Evolutionary conservation across 2,797 vertebrate genomes (phyloP), one percentile per base, ranked within the genome.

Genomic region (Lemur catta): DNA sequence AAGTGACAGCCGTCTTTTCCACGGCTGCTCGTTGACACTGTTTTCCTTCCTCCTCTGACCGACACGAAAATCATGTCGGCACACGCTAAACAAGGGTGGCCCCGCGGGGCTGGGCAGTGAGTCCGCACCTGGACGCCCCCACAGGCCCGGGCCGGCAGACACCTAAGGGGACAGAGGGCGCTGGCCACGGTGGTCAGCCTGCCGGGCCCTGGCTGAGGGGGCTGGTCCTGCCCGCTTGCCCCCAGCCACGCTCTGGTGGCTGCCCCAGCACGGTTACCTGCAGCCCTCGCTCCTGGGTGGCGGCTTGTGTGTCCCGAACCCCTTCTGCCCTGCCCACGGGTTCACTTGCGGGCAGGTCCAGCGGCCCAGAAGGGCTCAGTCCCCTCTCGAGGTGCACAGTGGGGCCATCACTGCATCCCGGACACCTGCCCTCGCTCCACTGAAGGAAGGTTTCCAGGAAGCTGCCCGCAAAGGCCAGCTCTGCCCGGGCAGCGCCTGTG

Each of bases 11-110:
- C 4, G 0, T 6, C 10, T 55, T 63, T 46, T 22, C 24, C 24
- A 15, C 0, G 6, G 65, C 35, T 3, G 26, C 55, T 48, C 3
- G 0, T 0, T 15, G 28, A 11, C 20, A 2, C 20, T 79, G 38
- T 33, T 35, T 65, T 38, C 46, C 82, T 20, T 15, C 74, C 46
- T 28, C 6, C 46, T 79, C 30, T 13, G 15, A 26, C 26, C 2
- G 33, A 61, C 2, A 14, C 0, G 7, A 10, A 33, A 18, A 12
- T 38, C 1, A 8, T 0, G 0, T 57, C 24, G 6, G 13, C 35
- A 15, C 9, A 2, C 38, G 15, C 61, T 4, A 17, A n/a, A 38
- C 1, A 0, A 52, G 30, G 63, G 22, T 1, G 0, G 28, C n/a
- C 26, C 35, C 1, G 26, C 20, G n/a, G 72, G 15, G 7, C 59